Base-by-base conservation (phyloP, 2,888 invertebrate species). In the Limenitis camilla region DNA sequence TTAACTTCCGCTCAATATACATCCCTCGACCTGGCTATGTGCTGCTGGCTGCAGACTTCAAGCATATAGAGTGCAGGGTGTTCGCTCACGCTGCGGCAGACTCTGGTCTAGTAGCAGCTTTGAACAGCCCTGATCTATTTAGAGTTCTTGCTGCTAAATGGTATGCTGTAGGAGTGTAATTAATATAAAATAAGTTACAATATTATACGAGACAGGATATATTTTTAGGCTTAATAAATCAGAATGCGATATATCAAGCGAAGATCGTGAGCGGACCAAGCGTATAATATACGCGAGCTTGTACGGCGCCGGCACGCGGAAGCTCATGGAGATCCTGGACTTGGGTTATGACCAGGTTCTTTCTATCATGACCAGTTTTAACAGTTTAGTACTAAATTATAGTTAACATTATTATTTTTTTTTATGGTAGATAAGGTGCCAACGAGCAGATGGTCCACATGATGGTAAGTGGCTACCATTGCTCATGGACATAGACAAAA, bases 61-160 rank as follows among this genome's bases (percentile, higher is more conserved):
- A 67, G 61, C 89, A 89, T 65, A 74, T 86, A 55, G 89, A 89
- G 72, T 83, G 88, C 58, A 76, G 89, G 61, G 78, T 89, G 67
- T 78, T 86, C 63, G 88, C 89, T 53, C 76, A 74, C 63, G 69
- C 69, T 36, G 79, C 88, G 19, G 68, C 63, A 39, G 88, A 88
- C 68, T 36, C 43, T 8, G 54, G 41, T 5, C 72, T 88, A 48
- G 62, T 65, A 27, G 56, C 38, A 29, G 73, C 74, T 11, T 74
- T 89, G 40, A 50, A 57, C 4, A 58, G 60, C 0, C 61, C 57
- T 1, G 88, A 89, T 60, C 67, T 89, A 39, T 89, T 89, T 65
- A 59, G 57, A 2, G 72, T 65, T 6, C 72, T 89, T 7, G 80
- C 88, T 8, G 75, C 76, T 2, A 62, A 70, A 5, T 88, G 19